Base-by-base conservation (phyloP, 2,888 invertebrate genomes). In the Drosophila planitibia region DNA sequence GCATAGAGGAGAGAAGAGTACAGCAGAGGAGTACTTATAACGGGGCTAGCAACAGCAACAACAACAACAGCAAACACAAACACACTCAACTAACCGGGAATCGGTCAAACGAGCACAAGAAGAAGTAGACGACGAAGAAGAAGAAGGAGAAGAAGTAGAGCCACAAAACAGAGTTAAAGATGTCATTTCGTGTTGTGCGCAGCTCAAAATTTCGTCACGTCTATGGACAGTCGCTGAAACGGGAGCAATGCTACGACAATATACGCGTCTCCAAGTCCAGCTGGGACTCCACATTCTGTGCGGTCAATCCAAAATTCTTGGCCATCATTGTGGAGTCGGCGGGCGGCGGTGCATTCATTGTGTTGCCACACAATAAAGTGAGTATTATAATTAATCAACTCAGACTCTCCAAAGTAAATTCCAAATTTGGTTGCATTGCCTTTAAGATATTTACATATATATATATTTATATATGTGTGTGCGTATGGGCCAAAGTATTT, bases 161-260 rank as follows among this genome's bases (percentile, higher is more conserved):
- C 28, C 66, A 69, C 55, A 63, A 59, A 37, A 47, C 44, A 53
- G 60, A 60, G 32, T 52, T 47, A 51, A 93, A 96, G 95, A 98
- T 98, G 98, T 98, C 98, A 95, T 98, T 98, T 95, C 97, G 98
- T 94, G 98, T 98, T 94, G 98, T 99, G 91, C 97, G 99, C 94
- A 97, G 96, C 95, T 98, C 98, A 94, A 99, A 99, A 95, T 99
- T 99, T 95, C 97, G 99, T 94, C 99, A 99, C 95, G 98, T 99
- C 92, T 97, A 96, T 93, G 94, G 94, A 75, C 97, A 97, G 92
- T 96, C 97, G 89, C 94, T 97, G 88, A 98, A 98, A 94, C 96
- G 99, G 93, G 99, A 99, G 93, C 97, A 98, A 94, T 99, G 99
- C 94, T 99, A 98, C 94, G 99, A 99, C 94, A 98, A 98, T 94